Percentiles rank a stretch among this genome's conserved stretches.
Conservation (phyloP, 2,797 vertebrate genomes). For the Salmo trutta region DNA sequence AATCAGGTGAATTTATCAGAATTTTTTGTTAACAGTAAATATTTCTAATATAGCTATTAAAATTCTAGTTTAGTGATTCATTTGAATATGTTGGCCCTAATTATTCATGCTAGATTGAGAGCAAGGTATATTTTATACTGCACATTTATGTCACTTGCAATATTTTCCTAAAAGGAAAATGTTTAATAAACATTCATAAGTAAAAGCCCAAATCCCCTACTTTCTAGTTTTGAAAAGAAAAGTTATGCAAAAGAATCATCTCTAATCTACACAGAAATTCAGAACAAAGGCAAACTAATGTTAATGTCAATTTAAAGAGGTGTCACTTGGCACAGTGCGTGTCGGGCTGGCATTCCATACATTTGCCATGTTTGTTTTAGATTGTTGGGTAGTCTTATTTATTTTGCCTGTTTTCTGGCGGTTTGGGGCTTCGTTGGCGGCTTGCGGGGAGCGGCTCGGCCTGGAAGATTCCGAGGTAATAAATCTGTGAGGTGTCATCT, state of each 20-base stretch:
- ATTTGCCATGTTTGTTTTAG: conserved; percentile 52
- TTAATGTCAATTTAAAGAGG: conserved; percentile 24
- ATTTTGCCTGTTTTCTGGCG: conserved; percentile 60
- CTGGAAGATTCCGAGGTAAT: conserved; percentile 66
- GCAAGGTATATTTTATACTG: not conserved
- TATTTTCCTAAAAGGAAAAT: not conserved
- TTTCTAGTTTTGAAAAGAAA: not conserved
- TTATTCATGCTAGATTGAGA: not conserved
- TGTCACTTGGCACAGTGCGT: conserved; percentile 27
- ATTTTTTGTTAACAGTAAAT: not conserved
- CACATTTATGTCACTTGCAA: not conserved
- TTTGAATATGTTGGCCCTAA: not conserved
- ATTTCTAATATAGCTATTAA: not conserved
- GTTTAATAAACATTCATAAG: not conserved
- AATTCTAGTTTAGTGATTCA: not conserved
- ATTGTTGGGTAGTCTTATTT: conserved; percentile 54
- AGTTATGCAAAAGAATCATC: conserved; percentile 18
- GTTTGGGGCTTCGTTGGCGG: conserved; percentile 22
- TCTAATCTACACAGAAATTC: not conserved
- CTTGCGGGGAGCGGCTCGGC: conserved; percentile 43
- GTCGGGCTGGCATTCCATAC: conserved; percentile 9
- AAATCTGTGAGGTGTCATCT: conserved; percentile 78
- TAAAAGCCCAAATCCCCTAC: not conserved
- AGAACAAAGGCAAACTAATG: conserved; percentile 35
- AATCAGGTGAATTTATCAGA: not conserved